Evolutionary conservation across 1,140 invertebrate genomes (phyloP), one percentile per base, ranked within the genome.

Genomic region (Rhagoletis pomonella): DNA sequence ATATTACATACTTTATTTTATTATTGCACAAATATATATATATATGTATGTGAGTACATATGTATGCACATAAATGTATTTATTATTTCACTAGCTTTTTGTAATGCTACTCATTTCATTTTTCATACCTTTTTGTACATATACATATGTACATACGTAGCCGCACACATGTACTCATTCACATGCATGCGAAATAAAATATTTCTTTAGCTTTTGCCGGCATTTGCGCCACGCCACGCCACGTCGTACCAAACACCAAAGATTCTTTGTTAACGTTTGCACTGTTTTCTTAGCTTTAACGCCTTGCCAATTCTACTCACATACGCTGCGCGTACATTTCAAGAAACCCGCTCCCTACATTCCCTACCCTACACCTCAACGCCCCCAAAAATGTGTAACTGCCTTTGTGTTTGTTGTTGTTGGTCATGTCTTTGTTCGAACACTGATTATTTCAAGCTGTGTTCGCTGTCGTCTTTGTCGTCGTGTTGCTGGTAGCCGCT

Each of bases 301-400:
- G 73, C 73, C 50, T 81, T 81, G n/a, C 47, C 73, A 81, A 81
- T 81, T 81, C 73, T 9, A 55, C 73, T 50, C 73, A 81, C 73
- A 81, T 81, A 81, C n/a, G n/a, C n/a, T n/a, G n/a, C 17, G 14
- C 19, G 42, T 47, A 17, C 73, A 81, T 19, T 81, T n/a, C 67
- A 12, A n/a, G 17, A 62, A 62, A 6, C 3, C 9, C 9, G 12
- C 60, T 62, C 17, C 60, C 60, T 4, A 62, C 17, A 12, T 62
- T 14, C 50, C 50, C 4, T 9, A 4, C 9, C 50, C 9, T 55
- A 6, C 50, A 9, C 50, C n/a, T 55, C 9, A 55, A 55, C 4
- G 9, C 50, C 9, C 50, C 50, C 50, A 55, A 55, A 55, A 9
- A 55, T 9, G 50, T 55, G 9, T 55, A 55, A 55, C 39, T 73